Conservation (phyloP, 2,113 vertebrate genomes). For the Sturnira hondurensis region DNA sequence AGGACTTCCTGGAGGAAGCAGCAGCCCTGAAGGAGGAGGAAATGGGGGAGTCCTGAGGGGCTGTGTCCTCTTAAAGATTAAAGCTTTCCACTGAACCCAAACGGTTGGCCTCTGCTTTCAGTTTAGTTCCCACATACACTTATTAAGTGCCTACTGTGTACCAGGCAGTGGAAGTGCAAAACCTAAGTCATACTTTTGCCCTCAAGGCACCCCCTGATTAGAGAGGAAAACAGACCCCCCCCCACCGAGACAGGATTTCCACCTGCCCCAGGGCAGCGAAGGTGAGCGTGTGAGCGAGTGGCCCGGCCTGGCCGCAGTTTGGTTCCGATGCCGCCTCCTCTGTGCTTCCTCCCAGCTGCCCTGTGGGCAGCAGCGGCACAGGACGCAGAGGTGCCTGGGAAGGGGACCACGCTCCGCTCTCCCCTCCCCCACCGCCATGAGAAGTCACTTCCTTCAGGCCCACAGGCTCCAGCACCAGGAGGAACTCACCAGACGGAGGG, state of each 20-base stretch:
- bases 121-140: background rate
- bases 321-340: background rate
- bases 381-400: background rate
- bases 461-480: background rate
- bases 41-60: fast-evolving
- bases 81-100: background rate
- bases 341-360: background rate
- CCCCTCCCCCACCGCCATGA: fast-evolving
- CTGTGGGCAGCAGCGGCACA: background rate
- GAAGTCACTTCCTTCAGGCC: background rate
- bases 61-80: background rate
- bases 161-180: background rate
- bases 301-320: fast-evolving
- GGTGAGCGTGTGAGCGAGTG: fast-evolving
- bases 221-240: background rate
- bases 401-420: fast-evolving
- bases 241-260: no score
- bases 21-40: background rate
- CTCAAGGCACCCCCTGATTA: fast-evolving
- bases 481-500: background rate
- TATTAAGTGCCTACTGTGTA: background rate
- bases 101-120: background rate
- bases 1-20: background rate
- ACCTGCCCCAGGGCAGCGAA: background rate
- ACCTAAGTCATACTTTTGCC: background rate